Evolutionary conservation across 2,888 invertebrate species (phyloP).

Genomic region (Phymatocera aterrima): DNA sequence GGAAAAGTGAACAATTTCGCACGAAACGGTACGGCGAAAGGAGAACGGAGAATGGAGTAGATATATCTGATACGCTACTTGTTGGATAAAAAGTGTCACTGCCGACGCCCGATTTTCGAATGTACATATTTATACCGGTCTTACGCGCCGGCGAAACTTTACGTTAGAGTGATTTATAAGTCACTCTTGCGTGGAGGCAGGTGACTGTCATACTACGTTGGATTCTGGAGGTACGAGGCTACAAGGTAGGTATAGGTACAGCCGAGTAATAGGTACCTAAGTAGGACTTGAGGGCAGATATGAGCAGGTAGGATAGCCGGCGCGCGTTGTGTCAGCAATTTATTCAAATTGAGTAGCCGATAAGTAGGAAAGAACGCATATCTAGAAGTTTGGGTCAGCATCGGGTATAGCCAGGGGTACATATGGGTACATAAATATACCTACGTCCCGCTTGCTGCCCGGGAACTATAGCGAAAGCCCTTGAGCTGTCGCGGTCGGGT

Average conservation of each 20-base stretch:
- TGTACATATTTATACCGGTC: neutral
- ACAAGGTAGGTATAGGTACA: neutral
- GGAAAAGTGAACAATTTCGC: no score
- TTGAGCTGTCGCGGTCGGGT: no score
- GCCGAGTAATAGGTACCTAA: neutral
- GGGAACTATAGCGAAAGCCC: no score
- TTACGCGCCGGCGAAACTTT: neutral
- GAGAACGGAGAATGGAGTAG: no score
- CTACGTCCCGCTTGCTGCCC: neutral
- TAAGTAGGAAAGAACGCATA: slow-evolving; percentile 31
- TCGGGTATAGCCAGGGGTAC: slow-evolving; percentile 21
- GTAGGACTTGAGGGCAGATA: neutral
- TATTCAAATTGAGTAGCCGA: slow-evolving; percentile 36
- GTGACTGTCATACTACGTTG: slow-evolving; percentile 62
- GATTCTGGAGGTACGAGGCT: neutral
- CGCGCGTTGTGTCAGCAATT: slow-evolving; percentile 36
- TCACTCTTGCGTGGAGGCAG: slow-evolving; percentile 72
- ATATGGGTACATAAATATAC: slow-evolving; percentile 3
- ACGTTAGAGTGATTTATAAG: slow-evolving; percentile 71
- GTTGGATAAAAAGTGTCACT: no score
- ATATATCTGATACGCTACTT: no score
- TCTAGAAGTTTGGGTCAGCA: neutral
- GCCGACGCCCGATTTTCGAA: slow-evolving; percentile 68
- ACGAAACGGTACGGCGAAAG: no score
- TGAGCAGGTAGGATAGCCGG: no score